These are phyloP conservation scores for Astyanax mexicanus DNA, from an alignment of 2,797 vertebrate genomes.

Conservation along the genomic window DNA sequence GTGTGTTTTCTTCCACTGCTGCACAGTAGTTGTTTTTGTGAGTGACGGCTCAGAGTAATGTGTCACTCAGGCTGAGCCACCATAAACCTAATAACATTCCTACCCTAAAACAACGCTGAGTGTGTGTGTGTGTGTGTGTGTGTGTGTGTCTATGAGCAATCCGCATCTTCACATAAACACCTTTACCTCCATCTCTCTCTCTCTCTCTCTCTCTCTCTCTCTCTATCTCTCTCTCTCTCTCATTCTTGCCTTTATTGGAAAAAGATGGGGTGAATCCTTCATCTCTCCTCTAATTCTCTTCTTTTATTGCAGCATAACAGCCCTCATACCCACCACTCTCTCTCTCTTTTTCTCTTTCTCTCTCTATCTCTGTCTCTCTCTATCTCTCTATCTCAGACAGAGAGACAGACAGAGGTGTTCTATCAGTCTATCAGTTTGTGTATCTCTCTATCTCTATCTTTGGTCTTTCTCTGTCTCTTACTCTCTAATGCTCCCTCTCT, in stretches of 20 bases:
- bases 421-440: slow-evolving; percentile 43
- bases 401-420: too few relatives aligned
- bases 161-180: slow-evolving; percentile 49
- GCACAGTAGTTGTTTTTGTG: too few relatives aligned
- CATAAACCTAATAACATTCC: slow-evolving; percentile 81
- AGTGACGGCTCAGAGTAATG: slow-evolving; percentile 69
- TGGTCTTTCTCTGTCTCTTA: slow-evolving; percentile 17
- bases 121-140: slow-evolving; percentile 40
- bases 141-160: neutral
- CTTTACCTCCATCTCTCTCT: slow-evolving; percentile 47
- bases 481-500: too few relatives aligned
- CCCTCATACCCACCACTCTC: too few relatives aligned
- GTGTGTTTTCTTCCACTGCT: slow-evolving; percentile 29
- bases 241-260: too few relatives aligned
- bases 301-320: too few relatives aligned
- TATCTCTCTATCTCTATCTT: slow-evolving; percentile 26
- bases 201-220: neutral
- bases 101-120: slow-evolving; percentile 61
- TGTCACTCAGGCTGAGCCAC: slow-evolving; percentile 78
- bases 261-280: too few relatives aligned
- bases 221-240: slow-evolving; percentile 30
- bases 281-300: too few relatives aligned
- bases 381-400: slow-evolving; percentile 17
- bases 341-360: slow-evolving; percentile 50
- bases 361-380: slow-evolving; percentile 43